Conservation (phyloP, 2,888 invertebrate species). For the Aricia artaxerxes region DNA sequence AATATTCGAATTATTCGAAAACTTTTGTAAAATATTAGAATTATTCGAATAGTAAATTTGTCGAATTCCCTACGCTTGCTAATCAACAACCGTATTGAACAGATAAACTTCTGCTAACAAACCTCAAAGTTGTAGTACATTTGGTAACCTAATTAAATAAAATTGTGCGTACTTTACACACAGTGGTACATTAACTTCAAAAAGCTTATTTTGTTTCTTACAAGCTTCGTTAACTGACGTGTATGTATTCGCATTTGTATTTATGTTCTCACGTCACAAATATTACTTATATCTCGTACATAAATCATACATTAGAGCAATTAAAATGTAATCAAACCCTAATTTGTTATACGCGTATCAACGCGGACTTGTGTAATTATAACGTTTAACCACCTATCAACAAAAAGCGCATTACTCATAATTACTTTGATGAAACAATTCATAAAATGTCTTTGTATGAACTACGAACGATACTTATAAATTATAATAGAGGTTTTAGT, state of each 20-base stretch:
- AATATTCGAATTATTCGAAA: too few species aligned
- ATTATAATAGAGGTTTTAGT: not conserved
- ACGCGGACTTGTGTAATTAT: slow-evolving; percentile 52
- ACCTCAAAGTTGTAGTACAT: too few species aligned
- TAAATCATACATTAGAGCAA: slow-evolving; percentile 56
- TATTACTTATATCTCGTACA: slow-evolving; percentile 41
- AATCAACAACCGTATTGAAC: too few species aligned
- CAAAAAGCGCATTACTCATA: slow-evolving; percentile 33
- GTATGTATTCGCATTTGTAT: not conserved
- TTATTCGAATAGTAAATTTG: too few species aligned
- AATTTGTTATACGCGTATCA: slow-evolving; percentile 48
- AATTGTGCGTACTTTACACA: too few species aligned
- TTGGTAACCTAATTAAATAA: too few species aligned
- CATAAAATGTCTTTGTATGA: not conserved
- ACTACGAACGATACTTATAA: not conserved
- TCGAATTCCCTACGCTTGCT: too few species aligned
- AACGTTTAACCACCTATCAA: slow-evolving; percentile 40
- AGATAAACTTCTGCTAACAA: too few species aligned
- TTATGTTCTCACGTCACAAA: slow-evolving; percentile 31
- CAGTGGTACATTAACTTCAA: not conserved
- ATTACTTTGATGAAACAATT: slow-evolving; percentile 23
- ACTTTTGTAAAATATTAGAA: too few species aligned
- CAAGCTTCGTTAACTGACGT: not conserved
- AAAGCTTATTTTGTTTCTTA: not conserved
- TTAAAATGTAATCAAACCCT: slow-evolving; percentile 71